Percentiles rank a stretch among this genome's conserved stretches.
phyloP scores from a whole-genome alignment of 2,113 vertebrate species.

The Formicarius rufipectus region DNA sequence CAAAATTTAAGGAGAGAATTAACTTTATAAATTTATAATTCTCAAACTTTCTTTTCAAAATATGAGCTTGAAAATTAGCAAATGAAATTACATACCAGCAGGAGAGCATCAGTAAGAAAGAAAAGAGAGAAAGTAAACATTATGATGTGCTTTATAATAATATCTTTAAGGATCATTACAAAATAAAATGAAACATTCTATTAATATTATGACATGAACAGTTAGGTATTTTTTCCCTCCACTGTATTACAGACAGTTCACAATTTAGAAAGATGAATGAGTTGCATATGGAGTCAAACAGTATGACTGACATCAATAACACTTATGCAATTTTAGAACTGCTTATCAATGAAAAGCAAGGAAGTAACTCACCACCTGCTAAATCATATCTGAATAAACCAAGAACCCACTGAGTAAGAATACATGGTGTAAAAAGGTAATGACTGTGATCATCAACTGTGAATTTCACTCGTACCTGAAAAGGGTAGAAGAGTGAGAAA shows the following conservation, averaged over 20 bases:
- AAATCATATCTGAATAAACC: constrained; percentile 94
- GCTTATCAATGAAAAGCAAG: not conserved
- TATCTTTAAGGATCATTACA: not conserved
- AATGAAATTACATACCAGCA: constrained; percentile 53
- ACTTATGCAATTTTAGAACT: not conserved
- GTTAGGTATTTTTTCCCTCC: not conserved
- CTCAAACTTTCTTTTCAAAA: not conserved
- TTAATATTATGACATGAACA: not conserved
- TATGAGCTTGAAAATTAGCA: not conserved
- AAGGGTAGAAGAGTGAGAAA: not conserved
- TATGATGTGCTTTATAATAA: not conserved
- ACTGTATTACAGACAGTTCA: not conserved
- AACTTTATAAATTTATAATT: not conserved
- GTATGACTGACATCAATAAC: not conserved
- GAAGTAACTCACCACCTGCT: constrained; percentile 82
- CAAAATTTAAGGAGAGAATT: not conserved
- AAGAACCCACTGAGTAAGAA: constrained; percentile 96
- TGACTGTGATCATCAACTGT: constrained; percentile 94
- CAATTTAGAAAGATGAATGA: not conserved
- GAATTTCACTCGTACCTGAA: constrained; percentile 88
- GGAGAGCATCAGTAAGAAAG: constrained; percentile 16
- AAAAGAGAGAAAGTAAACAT: constrained; percentile 27
- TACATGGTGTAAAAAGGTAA: constrained; percentile 93
- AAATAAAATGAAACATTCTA: not conserved
- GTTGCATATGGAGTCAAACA: not conserved